Base-by-base conservation (phyloP, 1,140 invertebrate species). In the Phocides pigmalion region DNA sequence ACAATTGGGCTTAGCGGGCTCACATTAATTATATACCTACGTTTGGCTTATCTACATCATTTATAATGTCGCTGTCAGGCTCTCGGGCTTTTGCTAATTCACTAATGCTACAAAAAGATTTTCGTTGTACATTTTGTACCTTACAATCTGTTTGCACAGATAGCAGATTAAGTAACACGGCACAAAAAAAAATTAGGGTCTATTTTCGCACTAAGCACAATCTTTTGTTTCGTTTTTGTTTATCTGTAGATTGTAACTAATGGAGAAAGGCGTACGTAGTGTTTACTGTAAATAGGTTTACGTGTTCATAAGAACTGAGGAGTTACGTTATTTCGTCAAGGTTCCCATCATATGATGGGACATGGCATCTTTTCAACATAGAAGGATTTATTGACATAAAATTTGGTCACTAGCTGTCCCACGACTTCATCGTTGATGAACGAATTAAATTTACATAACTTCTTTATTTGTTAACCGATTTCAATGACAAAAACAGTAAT, bases 1-100 rank as follows among this genome's bases (percentile, higher is more conserved):
- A 39, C 37, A 28, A 56, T 56, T 41, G 19, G 22, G 53, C 53
- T 56, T 42, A 56, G 53, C 9, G 37, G 25, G 53, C 53, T 56
- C 20, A 20, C 53, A 56, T 58, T 58, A 58, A 58, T 58, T 58
- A 46, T 20, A 19, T 58, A 56, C 20, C 41, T 56, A 56, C 37
- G 42, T 22, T 56, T 37, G 22, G 17, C 28, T 56, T 64, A 46
- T 49, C 46, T 54, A 22, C 20, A 12, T 56, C 46, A 22, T 41
- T 58, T 58, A 64, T 64, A 58, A 64, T 37, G 62, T 25, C 28
- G 11, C 46, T 19, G 46, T 54, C 32, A 47, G 19, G 28, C 25
- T 41, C 53, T 47, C 11, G 25, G 44, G 25, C 28, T 44, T 61
- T 49, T 42, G 35, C 42, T 58, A 58, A 64, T 56, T 64, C 51